phyloP scores from a whole-genome alignment of 1,140 invertebrate species.

The Sminthurides bifidus region DNA sequence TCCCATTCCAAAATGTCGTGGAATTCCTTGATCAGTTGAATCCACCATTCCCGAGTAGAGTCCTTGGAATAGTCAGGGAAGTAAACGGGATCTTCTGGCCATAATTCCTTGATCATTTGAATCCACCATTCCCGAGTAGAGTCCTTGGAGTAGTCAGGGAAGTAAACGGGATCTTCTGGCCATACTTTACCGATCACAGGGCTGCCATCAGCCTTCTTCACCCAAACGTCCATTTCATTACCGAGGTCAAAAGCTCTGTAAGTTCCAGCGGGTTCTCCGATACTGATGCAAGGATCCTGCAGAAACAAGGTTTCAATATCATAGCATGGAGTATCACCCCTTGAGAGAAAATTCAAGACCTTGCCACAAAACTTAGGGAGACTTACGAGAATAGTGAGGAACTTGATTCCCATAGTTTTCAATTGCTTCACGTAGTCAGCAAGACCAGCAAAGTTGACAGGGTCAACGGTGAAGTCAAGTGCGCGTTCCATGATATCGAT shows the following conservation, averaged over 20 bases:
- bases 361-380: neutral
- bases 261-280: slow-evolving; percentile 7
- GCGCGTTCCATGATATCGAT: slow-evolving; percentile 55
- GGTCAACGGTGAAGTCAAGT: slow-evolving; percentile 18
- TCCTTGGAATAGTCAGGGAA: slow-evolving; percentile 15
- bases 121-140: slow-evolving; percentile 10
- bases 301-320: too few species aligned
- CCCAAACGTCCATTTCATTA: slow-evolving; percentile 29
- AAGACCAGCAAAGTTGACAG: slow-evolving; percentile 9
- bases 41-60: slow-evolving; percentile 6
- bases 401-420: slow-evolving; percentile 24
- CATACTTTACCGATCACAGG: slow-evolving; percentile 33
- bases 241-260: slow-evolving; percentile 24
- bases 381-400: slow-evolving; percentile 26
- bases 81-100: slow-evolving; percentile 33
- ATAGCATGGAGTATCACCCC: neutral
- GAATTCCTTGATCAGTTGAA: slow-evolving; percentile 15
- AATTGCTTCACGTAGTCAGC: slow-evolving; percentile 14
- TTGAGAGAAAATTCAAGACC: neutral
- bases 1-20: slow-evolving; percentile 19
- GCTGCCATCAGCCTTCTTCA: slow-evolving; percentile 20
- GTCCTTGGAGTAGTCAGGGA: slow-evolving; percentile 8
- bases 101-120: slow-evolving; percentile 28
- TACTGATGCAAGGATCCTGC: slow-evolving; percentile 15
- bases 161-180: slow-evolving; percentile 33